Percentiles rank a stretch among this genome's conserved stretches.
These are phyloP conservation scores for Tethya wilhelma DNA, from an alignment of 37 sponge, comb jelly and placozoan species.

Conservation along the genomic window DNA sequence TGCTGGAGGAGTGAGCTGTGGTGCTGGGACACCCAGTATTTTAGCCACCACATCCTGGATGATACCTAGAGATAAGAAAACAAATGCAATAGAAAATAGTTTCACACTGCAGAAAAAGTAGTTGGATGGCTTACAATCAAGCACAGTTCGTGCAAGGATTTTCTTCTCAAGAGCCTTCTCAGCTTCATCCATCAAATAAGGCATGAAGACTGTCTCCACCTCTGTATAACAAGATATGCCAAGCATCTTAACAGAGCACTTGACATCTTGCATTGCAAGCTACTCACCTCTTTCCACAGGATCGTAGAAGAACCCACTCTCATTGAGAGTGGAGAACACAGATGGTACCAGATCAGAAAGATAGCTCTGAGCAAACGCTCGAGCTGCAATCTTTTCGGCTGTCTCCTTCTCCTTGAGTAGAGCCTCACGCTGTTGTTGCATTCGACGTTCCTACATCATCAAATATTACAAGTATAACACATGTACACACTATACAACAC, in stretches of 20 bases:
- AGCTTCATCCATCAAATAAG: conserved; percentile 87
- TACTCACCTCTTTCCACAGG: conserved; percentile 85
- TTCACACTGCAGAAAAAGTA: neutral
- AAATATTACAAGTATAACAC: neutral
- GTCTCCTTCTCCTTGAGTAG: conserved; percentile 93
- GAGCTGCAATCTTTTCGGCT: conserved; percentile 93
- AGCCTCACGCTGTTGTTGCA: conserved; percentile 90
- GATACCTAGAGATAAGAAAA: conserved; percentile 21
- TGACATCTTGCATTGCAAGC: neutral
- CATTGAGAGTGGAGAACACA: conserved; percentile 88
- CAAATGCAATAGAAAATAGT: neutral
- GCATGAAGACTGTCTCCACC: conserved; percentile 85
- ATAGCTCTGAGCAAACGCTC: conserved; percentile 98
- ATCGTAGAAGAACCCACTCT: conserved; percentile 95
- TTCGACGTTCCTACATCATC: conserved; percentile 72
- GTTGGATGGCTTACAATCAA: conserved; percentile 91
- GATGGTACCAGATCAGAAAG: conserved; percentile 94
- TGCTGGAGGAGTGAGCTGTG: conserved; percentile 23
- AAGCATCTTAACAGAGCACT: neutral
- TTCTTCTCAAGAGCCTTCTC: conserved; percentile 70
- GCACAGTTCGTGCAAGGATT: conserved; percentile 66
- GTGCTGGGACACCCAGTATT: conserved; percentile 36
- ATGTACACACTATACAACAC: no score
- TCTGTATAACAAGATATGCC: conserved; percentile 44
- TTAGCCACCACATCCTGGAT: conserved; percentile 40